Base-by-base conservation (phyloP, 2,797 vertebrate species). In the Acanthiza pusilla region DNA sequence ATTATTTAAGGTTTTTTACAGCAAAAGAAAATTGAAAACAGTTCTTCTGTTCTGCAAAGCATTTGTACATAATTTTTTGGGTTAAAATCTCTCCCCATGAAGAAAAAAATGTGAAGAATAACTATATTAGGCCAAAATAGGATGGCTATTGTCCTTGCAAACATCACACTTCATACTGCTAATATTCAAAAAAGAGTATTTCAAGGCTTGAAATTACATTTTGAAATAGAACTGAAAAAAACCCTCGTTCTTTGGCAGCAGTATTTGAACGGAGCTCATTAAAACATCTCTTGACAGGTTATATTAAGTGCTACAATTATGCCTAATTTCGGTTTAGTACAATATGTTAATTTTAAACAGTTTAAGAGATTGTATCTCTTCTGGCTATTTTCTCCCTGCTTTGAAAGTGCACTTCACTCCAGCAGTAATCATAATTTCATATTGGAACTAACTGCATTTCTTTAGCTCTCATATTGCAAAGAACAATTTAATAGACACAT, bases 241-340 rank as follows among this genome's bases (percentile, higher is more conserved):
- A 9, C 13, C 48, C 26, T 27, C 2, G 0, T 79, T 50, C 29
- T 81, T 90, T 76, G 60, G 36, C 21, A 91, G 45, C 76, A 87
- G 29, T 86, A 79, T 87, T 73, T 91, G 48, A 96, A 80, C 1
- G 5, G 40, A 80, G 14, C 42, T 91, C 65, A 50, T 96, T 94
- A 87, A 91, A 95, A 62, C n/a, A 73, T 82, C 77, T 89, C 90
- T 81, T 72, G 86, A 89, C 81, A 92, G 65, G 75, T 89, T 91
- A 55, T 57, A 82, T 85, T 85, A 94, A 93, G 71, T 77, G 54
- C 58, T 83, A 57, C 62, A 85, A 89, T 96, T 93, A 92, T 34
- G 27, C 13, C 54, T 89, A 83, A 92, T 94, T 94, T 96, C 45
- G 40, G 54, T 89, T 89, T 79, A 83, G 84, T 80, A 84, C n/a